These are phyloP conservation scores for Columba livia DNA, from an alignment of 2,113 vertebrate genomes.

Conservation along the genomic window DNA sequence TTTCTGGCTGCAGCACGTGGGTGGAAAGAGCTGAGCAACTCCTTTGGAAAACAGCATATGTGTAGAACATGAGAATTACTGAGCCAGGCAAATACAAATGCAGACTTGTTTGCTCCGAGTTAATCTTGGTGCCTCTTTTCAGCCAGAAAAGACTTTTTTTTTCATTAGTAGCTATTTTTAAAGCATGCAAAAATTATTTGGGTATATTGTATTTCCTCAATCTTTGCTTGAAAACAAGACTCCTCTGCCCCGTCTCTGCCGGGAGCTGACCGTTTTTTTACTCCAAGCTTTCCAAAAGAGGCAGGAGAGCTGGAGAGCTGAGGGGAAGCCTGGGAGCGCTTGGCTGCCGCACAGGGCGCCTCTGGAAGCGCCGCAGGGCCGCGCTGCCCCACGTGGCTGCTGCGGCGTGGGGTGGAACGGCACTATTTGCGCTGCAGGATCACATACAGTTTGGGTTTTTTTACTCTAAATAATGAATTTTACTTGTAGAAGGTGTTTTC, in stretches of 20 bases:
- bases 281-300: background rate
- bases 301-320: background rate
- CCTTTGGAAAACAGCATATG: accelerated
- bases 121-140: background rate
- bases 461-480: background rate
- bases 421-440: too few relatives aligned
- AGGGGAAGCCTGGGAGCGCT: accelerated
- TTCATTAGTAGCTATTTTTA: background rate
- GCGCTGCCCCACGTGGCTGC: too few relatives aligned
- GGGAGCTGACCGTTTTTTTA: background rate
- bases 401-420: background rate
- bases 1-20: background rate
- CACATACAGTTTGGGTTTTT: background rate
- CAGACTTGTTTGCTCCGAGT: background rate
- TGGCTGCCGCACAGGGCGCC: too few relatives aligned
- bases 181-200: background rate
- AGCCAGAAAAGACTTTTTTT: background rate
- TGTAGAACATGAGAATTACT: background rate
- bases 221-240: background rate
- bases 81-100: background rate
- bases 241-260: background rate
- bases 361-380: background rate
- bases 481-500: background rate
- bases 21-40: background rate
- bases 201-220: background rate